Percentiles rank a stretch among this genome's conserved stretches.
These are phyloP conservation scores for Rallus limicola DNA, from an alignment of 2,113 vertebrate species.

Conservation along the genomic window DNA sequence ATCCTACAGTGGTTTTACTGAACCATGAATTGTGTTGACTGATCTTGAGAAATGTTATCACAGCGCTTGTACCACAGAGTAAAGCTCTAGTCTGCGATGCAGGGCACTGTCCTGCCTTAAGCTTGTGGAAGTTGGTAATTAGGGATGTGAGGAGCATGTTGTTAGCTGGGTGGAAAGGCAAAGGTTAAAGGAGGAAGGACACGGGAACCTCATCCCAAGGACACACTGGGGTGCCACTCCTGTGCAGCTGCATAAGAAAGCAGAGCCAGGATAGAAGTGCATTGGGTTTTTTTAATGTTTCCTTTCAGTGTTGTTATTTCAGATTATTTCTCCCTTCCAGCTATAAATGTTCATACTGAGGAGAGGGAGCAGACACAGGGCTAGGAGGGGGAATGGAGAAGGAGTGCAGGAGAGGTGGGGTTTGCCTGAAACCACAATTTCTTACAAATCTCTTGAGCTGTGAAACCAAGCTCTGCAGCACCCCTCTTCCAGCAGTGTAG, in stretches of 20 bases:
- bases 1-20: background rate
- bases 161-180: background rate
- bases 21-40: background rate
- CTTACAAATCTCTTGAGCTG: background rate
- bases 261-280: background rate
- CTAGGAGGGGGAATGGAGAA: background rate
- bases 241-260: background rate
- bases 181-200: background rate
- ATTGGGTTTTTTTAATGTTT: too few relatives aligned
- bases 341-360: background rate
- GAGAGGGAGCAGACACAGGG: background rate
- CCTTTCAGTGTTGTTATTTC: background rate
- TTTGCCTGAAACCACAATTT: background rate
- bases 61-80: background rate
- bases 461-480: background rate
- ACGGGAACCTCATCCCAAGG: background rate
- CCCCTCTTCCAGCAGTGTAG: rapidly evolving
- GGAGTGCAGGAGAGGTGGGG: background rate
- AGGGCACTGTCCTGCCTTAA: background rate
- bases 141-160: background rate
- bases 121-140: background rate
- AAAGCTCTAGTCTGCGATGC: background rate
- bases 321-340: background rate
- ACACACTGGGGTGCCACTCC: background rate
- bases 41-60: background rate